Base-by-base conservation (phyloP, 2,888 invertebrate genomes). In the Aspidiotus rigidus region DNA sequence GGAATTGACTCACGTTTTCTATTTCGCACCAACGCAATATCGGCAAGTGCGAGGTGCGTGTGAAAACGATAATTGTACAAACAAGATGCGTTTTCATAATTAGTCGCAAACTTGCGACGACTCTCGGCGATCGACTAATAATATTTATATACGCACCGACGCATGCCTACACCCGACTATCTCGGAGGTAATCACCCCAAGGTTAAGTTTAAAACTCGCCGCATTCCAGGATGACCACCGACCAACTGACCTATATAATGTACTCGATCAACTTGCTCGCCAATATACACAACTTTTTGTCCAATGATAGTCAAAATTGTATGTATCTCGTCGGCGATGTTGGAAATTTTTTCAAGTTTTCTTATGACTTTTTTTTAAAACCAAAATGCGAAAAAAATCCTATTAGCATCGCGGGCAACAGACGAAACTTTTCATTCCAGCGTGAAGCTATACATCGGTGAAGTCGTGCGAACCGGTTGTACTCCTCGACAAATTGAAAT, bases 191-290 rank as follows among this genome's bases (percentile, higher is more conserved):
- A 66, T 66, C 66, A 66, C 66, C 66, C 64, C 66, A 66, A 66
- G 66, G 66, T 66, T 66, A 66, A 66, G 60, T 66, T 66, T 66
- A 28, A 66, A 66, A 66, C 66, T 66, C 59, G 66, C 66, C 66
- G 66, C 66, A 66, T 66, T 66, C 66, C 66, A 66, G 66, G 66
- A 66, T 66, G 66, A 66, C 66, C 66, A 66, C 64, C 66, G 66
- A 66, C 66, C 66, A 66, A 66, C 66, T 66, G 59, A 66, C 66
- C 66, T 66, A 66, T 66, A 59, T 66, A 59, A 28, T 66, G 54
- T 59, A 59, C 59, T 28, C 59, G 17, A 44, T 66, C 54, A 66
- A 66, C 66, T 28, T 59, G 66, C 59, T 57, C 59, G 66, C 66
- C 66, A 66, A 60, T 66, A 39, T 66, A 66, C 57, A 66, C 59